phyloP scores from a whole-genome alignment of 2,113 vertebrate genomes.

The Gavia stellata region DNA sequence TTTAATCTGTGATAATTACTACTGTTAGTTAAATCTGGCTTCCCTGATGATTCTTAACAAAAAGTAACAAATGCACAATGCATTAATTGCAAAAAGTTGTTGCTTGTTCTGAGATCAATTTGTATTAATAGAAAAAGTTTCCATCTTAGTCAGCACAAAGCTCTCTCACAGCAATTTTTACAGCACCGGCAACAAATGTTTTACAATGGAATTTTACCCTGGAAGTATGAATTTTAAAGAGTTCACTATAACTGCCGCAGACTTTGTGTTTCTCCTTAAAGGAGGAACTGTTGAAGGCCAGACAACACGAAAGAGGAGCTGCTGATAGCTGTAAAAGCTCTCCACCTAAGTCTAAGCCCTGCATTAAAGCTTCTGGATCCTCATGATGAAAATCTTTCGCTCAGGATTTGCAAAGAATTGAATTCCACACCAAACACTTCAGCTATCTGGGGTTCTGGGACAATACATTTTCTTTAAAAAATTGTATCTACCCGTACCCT shows the following conservation, averaged over 20 bases:
- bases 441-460: background rate
- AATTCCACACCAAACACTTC: background rate
- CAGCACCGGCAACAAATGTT: background rate
- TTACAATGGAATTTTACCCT: conserved; percentile 16
- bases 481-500: background rate
- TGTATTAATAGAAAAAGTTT: background rate
- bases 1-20: conserved; percentile 4
- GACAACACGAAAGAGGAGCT: background rate
- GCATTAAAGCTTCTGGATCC: background rate
- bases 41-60: background rate
- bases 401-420: background rate
- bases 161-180: background rate
- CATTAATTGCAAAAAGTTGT: background rate
- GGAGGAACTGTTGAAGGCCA: background rate
- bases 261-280: background rate
- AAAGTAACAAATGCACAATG: background rate
- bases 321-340: background rate
- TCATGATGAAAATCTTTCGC: background rate
- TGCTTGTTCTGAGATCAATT: background rate
- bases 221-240: background rate
- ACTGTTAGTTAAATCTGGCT: background rate
- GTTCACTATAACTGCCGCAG: background rate
- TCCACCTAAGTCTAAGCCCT: background rate
- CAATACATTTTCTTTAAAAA: background rate
- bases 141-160: conserved; percentile 19